Percentiles rank a stretch among this genome's conserved stretches.
These are phyloP conservation scores for Neodiprion fabricii DNA, from an alignment of 1,140 invertebrate genomes.

Conservation along the genomic window DNA sequence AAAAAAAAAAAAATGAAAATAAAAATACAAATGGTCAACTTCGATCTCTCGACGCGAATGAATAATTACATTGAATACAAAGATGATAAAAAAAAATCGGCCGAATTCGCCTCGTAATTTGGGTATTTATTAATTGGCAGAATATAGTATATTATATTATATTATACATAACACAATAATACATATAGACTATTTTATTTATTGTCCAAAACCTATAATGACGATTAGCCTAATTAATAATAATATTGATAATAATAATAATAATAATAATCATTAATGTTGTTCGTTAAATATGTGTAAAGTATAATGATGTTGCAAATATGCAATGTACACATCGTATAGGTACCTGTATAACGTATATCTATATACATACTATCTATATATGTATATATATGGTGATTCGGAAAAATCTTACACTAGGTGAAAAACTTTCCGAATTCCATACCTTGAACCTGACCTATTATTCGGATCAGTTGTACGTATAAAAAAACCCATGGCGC, in stretches of 20 bases:
- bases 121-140: too few species aligned
- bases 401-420: not conserved
- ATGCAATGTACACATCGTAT: conserved; percentile 22
- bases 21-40: too few species aligned
- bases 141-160: too few species aligned
- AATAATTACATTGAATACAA: too few species aligned
- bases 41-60: too few species aligned
- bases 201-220: conserved; percentile 43
- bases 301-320: not conserved
- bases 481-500: too few species aligned
- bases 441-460: too few species aligned
- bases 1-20: not conserved
- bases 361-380: not conserved
- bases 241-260: not conserved
- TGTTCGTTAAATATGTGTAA: conserved; percentile 44
- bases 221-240: conserved; percentile 40
- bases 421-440: too few species aligned
- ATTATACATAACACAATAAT: not conserved
- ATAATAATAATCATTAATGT: conserved; percentile 49
- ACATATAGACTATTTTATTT: conserved; percentile 51
- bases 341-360: conserved; percentile 7
- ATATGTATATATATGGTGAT: not conserved
- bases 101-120: too few species aligned
- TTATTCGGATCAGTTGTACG: too few species aligned
- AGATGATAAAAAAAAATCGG: too few species aligned